Evolutionary conservation across 2,888 invertebrate species (phyloP), one percentile per base, ranked within the genome.

Genomic region (Zhuqinia jingwanae): DNA sequence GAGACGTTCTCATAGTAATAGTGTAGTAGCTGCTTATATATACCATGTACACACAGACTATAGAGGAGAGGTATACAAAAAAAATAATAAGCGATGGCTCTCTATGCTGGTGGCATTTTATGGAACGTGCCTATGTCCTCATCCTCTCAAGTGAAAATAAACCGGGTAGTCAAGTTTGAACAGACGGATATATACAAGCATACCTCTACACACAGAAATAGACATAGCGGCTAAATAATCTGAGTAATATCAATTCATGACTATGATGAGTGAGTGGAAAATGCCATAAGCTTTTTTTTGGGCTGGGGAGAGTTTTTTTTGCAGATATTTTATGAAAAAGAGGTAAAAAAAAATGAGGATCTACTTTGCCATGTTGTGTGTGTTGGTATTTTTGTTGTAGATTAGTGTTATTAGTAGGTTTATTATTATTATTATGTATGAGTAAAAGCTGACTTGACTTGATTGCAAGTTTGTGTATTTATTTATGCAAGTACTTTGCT

Each of bases 91-190:
- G n/a, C n/a, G n/a, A n/a, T n/a, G n/a, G n/a, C n/a, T n/a, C n/a
- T n/a, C n/a, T n/a, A 36, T 30, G 36, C n/a, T 25, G n/a, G 58
- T 65, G 65, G 15, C 10, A 27, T 3, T 68, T 10, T 20, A 42
- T 58, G 81, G 81, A 81, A 81, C 81, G 81, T 81, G 81, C 80
- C 56, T 80, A 47, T 47, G 17, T 15, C 15, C 56, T n/a, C 27
- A 10, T 60, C 60, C 2, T 27, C 60, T 60, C 30, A 13, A 30
- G 60, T 60, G 60, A 60, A 60, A 60, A 60, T 60, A 60, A 60
- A 60, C 60, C n/a, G 27, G 36, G 36, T 8, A 36, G 36, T 36
- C 36, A 36, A 36, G 36, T 36, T 36, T 36, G 36, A 36, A 8
- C 36, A 15, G 30, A 13, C 60, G 13, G 60, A 60, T 56, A 56